Conservation (phyloP, 2,797 vertebrate genomes). For the Manis pentadactyla region DNA sequence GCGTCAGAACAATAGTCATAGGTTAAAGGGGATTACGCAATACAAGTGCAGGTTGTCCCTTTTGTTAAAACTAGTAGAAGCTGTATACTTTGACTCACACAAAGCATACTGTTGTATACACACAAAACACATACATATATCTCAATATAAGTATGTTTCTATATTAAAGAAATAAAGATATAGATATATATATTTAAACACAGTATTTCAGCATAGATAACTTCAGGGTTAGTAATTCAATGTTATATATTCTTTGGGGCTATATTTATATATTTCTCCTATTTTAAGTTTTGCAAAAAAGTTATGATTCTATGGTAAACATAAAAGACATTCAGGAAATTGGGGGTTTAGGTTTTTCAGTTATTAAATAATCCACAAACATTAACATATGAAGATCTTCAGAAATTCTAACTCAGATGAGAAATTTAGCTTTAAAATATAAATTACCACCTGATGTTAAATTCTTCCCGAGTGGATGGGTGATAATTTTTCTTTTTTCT, state of each 20-base stretch:
- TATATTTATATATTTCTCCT: not conserved
- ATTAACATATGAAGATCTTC: not conserved
- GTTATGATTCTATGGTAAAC: not conserved
- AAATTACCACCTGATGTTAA: not conserved
- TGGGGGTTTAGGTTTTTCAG: not conserved
- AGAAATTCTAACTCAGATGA: not conserved
- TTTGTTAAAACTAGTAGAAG: not conserved
- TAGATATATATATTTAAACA: not conserved
- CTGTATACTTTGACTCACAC: not conserved
- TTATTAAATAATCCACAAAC: slow-evolving; percentile 52
- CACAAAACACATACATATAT: too few species aligned
- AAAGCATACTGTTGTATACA: not conserved
- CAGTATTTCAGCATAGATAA: not conserved
- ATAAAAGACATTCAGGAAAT: slow-evolving; percentile 6
- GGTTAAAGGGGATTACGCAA: not conserved
- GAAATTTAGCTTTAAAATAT: not conserved
- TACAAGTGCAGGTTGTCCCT: not conserved
- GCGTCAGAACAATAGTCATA: not conserved
- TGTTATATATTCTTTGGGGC: not conserved
- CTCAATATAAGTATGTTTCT: too few species aligned
- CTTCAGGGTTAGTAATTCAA: not conserved
- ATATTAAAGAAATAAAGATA: too few species aligned
- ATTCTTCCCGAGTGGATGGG: not conserved
- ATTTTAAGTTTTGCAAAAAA: not conserved
- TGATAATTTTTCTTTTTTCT: not conserved